Conservation (phyloP, 2,113 vertebrate species). For the Perca flavescens region DNA sequence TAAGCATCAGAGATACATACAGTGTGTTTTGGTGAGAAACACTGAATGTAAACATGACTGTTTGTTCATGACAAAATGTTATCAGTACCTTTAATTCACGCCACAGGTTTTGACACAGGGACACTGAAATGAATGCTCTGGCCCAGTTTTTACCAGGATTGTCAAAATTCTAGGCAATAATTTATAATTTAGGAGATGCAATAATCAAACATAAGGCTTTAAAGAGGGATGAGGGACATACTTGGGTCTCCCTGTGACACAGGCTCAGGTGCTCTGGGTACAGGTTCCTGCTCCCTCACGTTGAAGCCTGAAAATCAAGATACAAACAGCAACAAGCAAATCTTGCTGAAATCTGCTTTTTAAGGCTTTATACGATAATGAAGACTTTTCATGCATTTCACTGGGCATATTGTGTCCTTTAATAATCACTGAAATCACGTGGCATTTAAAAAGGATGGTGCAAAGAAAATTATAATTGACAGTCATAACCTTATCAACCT, state of each 20-base stretch:
- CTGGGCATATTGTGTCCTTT: not conserved
- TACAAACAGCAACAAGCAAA: conserved; percentile 18
- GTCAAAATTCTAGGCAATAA: not conserved
- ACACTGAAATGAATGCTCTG: not conserved
- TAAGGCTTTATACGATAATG: too few relatives aligned
- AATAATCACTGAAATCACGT: not conserved
- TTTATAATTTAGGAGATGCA: not conserved
- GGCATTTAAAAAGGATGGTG: not conserved
- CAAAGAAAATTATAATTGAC: not conserved
- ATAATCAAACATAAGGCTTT: not conserved
- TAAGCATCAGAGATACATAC: too few relatives aligned
- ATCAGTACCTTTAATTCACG: not conserved
- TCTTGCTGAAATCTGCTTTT: not conserved
- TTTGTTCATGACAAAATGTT: not conserved
- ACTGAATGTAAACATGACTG: not conserved
- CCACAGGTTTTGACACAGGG: not conserved
- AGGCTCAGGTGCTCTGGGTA: conserved; percentile 82
- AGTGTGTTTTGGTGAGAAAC: too few relatives aligned
- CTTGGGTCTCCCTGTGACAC: conserved; percentile 90
- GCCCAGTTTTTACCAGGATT: not conserved
- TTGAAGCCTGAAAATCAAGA: conserved; percentile 84
- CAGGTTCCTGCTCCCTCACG: conserved; percentile 84
- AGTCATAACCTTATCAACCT: not conserved
- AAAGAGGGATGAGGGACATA: conserved; percentile 76
- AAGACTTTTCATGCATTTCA: not conserved